Evolutionary conservation across 2,797 vertebrate species (phyloP).

Genomic region (Synaphobranchus kaupii): DNA sequence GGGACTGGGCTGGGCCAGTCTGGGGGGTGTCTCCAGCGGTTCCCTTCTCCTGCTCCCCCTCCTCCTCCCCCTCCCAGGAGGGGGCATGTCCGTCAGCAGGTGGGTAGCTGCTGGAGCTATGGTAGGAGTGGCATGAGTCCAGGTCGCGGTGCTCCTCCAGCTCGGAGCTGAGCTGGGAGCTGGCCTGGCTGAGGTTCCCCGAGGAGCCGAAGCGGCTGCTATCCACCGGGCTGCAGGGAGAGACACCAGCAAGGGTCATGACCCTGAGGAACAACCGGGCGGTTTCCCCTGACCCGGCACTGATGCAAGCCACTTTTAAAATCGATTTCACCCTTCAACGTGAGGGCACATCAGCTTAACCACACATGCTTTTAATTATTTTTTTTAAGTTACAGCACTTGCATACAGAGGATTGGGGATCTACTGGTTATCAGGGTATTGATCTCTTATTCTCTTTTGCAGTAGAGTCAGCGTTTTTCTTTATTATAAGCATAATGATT

Average conservation of each 20-base stretch:
- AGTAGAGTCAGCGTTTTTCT: neutral
- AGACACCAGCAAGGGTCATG: slow-evolving; percentile 14
- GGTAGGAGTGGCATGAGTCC: slow-evolving; percentile 55
- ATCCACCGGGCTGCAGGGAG: slow-evolving; percentile 77
- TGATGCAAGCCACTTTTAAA: neutral
- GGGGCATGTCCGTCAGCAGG: slow-evolving; percentile 56
- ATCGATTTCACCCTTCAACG: neutral
- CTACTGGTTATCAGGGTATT: neutral
- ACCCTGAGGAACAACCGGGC: slow-evolving; percentile 22
- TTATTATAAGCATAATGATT: neutral
- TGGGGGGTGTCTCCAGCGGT: slow-evolving; percentile 55
- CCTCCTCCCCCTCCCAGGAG: slow-evolving; percentile 48
- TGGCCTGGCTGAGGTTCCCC: slow-evolving; percentile 86
- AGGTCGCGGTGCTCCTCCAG: slow-evolving; percentile 76
- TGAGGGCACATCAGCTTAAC: neutral
- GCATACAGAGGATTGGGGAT: neutral
- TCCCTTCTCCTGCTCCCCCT: slow-evolving; percentile 53
- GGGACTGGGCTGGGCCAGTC: slow-evolving; percentile 24
- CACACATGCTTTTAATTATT: neutral
- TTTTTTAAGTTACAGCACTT: neutral
- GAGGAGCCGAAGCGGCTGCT: slow-evolving; percentile 88
- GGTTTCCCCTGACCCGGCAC: neutral
- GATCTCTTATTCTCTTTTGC: neutral
- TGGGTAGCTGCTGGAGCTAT: slow-evolving; percentile 54
- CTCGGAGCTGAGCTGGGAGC: slow-evolving; percentile 87